Percentiles rank a stretch among this genome's conserved stretches.
phyloP scores from a whole-genome alignment of 1,140 invertebrate species.

The Vanessa tameamea region DNA sequence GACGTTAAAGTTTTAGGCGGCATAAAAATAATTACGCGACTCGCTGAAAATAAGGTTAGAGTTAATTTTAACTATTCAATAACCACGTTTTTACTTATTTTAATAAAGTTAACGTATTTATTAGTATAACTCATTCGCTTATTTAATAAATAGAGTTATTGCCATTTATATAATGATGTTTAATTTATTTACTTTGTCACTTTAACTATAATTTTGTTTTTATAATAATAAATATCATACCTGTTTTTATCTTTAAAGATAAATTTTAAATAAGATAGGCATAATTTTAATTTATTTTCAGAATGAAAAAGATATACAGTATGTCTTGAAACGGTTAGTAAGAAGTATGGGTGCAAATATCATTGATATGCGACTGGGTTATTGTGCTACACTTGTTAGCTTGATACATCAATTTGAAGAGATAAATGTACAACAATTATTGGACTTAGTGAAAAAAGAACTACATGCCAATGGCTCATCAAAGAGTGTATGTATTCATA shows the following conservation, averaged over 20 bases:
- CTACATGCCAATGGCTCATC: slow-evolving; percentile 67
- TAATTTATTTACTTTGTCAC: too few relatives aligned
- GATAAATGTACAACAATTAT: slow-evolving; percentile 53
- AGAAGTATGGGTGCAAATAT: slow-evolving; percentile 71
- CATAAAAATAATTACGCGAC: slow-evolving; percentile 60
- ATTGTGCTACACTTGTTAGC: slow-evolving; percentile 64
- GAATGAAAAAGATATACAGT: slow-evolving; percentile 76
- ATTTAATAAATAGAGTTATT: neutral
- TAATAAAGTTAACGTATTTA: neutral
- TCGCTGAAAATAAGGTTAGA: slow-evolving; percentile 68
- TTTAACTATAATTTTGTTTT: too few relatives aligned
- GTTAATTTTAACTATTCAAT: slow-evolving; percentile 27
- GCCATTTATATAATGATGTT: too few relatives aligned
- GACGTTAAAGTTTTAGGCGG: slow-evolving; percentile 62
- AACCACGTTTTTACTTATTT: neutral
- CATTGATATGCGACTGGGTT: slow-evolving; percentile 60
- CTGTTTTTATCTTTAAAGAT: too few relatives aligned
- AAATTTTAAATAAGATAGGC: neutral
- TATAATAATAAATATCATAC: too few relatives aligned
- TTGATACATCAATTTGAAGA: slow-evolving; percentile 54
- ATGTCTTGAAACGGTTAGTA: slow-evolving; percentile 66
- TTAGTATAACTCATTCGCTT: neutral
- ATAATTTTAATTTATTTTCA: slow-evolving; percentile 36
- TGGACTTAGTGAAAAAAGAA: slow-evolving; percentile 66
- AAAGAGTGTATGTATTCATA: slow-evolving; percentile 65